phyloP scores from a whole-genome alignment of 2,888 invertebrate genomes.

The Oligia latruncula region DNA sequence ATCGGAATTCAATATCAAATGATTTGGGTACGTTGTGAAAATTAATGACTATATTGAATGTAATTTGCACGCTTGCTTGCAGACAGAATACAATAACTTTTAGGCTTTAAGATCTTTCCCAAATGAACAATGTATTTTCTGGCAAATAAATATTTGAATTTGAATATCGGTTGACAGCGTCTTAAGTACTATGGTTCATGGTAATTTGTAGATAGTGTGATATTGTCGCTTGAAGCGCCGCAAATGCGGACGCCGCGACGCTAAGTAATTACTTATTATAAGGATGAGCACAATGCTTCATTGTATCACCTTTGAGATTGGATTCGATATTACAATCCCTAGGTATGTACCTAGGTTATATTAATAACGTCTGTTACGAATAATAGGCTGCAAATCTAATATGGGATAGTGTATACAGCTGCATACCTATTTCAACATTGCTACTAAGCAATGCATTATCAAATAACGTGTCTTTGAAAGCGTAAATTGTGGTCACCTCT shows the following conservation, averaged over 20 bases:
- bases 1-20: too few relatives aligned
- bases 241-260: neutral
- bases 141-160: too few relatives aligned
- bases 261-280: slow-evolving; percentile 39
- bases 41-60: too few relatives aligned
- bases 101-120: too few relatives aligned
- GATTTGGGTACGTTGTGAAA: too few relatives aligned
- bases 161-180: too few relatives aligned
- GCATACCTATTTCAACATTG: neutral
- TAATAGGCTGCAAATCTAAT: neutral
- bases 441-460: too few relatives aligned
- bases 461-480: neutral
- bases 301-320: slow-evolving; percentile 30
- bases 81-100: too few relatives aligned
- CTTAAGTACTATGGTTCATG: neutral
- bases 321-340: slow-evolving; percentile 30
- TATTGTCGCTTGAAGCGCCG: neutral
- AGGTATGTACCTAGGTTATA: neutral
- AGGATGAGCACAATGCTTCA: slow-evolving; percentile 26
- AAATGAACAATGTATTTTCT: too few relatives aligned
- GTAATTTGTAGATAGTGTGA: slow-evolving; percentile 7
- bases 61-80: too few relatives aligned
- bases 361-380: slow-evolving; percentile 8
- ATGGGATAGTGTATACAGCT: neutral
- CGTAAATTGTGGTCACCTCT: neutral